Base-by-base conservation (phyloP, 2,113 vertebrate species). In the Agelaius phoeniceus region DNA sequence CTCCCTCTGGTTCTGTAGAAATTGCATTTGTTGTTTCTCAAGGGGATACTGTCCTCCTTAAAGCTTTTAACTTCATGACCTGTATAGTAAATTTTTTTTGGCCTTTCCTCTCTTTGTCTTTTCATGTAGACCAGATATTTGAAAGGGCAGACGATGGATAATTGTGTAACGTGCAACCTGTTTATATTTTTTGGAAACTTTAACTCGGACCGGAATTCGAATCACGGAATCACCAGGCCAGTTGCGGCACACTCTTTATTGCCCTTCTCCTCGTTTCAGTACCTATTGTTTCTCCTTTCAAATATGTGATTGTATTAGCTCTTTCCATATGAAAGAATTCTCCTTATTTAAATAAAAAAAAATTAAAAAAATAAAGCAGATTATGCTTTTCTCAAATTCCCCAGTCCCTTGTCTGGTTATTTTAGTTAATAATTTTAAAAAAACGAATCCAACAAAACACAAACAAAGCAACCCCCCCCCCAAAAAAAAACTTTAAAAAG, bases 251-350 rank as follows among this genome's bases (percentile, higher is more conserved):
- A 81, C 97, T 98, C 96, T 98, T 96, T 98, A 98, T 95, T 74
- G 89, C 96, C 97, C 97, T 93, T 91, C 81, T 94, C 95, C 97
- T 97, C 90, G 52, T 98, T 97, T 98, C 98, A 95, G 97, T 98
- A 98, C 98, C 97, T 99, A 98, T 98, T 98, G 98, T 98, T 99
- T 98, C 98, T 98, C 98, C 98, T 99, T 98, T 99, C 98, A 99
- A 98, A 99, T 99, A 98, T 98, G 98, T 99, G 98, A 98, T 98
- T 98, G 98, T 99, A 99, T 98, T 98, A 98, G 98, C 98, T 99
- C 98, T 98, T 98, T 98, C 98, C 98, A 98, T 98, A 98, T 98
- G 98, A 98, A 98, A 99, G 98, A 99, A 98, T 98, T 98, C 97
- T 98, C 98, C 98, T 99, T 99, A 98, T 99, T 99, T 98, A 99